These are phyloP conservation scores for Euclidia mi DNA, from an alignment of 2,888 invertebrate species.

Conservation along the genomic window DNA sequence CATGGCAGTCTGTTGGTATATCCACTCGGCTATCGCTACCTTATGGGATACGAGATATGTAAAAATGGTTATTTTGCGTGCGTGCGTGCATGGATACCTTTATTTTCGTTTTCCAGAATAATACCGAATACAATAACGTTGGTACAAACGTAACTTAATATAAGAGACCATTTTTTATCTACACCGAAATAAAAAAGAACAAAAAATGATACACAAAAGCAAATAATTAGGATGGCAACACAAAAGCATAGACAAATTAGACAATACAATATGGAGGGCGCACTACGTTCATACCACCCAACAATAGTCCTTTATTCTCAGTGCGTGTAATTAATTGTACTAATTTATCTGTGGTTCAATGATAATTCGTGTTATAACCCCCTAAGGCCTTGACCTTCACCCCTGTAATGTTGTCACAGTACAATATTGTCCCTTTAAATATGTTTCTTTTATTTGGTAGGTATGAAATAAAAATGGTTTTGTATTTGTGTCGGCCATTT, in stretches of 20 bases:
- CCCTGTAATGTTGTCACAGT: conserved; percentile 9
- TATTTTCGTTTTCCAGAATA: no score
- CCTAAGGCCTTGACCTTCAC: conserved; percentile 35
- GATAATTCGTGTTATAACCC: conserved; percentile 35
- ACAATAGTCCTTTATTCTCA: conserved; percentile 15
- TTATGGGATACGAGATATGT: no score
- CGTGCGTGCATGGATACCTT: no score
- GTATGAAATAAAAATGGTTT: no score
- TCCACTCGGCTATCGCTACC: no score
- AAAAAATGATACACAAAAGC: not conserved
- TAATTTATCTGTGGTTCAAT: conserved; percentile 42
- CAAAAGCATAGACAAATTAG: conserved; percentile 3
- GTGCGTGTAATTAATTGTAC: conserved; percentile 43
- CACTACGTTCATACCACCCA: not conserved
- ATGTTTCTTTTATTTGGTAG: not conserved
- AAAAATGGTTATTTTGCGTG: no score
- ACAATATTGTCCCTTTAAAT: conserved; percentile 7
- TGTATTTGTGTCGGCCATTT: no score
- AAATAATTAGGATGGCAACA: conserved; percentile 5
- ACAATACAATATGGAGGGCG: conserved; percentile 10
- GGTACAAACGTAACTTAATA: no score
- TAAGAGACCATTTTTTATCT: no score
- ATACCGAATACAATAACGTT: no score
- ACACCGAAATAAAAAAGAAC: no score
- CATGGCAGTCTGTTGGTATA: no score